Base-by-base conservation (phyloP, 2,888 invertebrate species). In the Stramonita haemastoma region DNA sequence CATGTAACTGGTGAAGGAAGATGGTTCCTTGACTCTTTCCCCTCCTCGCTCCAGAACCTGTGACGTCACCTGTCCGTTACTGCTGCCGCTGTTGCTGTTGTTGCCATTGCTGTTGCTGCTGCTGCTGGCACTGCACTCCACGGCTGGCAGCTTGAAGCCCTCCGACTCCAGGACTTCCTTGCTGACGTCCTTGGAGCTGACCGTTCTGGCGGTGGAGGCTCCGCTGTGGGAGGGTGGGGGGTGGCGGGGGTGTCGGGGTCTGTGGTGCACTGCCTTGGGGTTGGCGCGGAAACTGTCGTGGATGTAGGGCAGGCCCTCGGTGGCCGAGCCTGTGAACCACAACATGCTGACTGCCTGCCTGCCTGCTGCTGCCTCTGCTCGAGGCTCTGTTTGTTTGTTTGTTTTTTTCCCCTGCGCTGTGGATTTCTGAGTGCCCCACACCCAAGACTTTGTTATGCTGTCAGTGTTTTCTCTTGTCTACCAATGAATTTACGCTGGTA, bases 201-300 rank as follows among this genome's bases (percentile, higher is more conserved):
- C 19, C 22, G 73, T 29, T 29, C 73, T 70, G 87, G 70, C 29
- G n/a, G 87, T 29, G 17, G 19, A 13, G 11, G 22, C 19, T 36
- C 26, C 22, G 46, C 36, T 5, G 22, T 60, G 26, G 34, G 57
- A 4, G 29, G n/a, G 29, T 46, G 46, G 32, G 29, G 32, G 70
- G 0, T 34, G 87, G 6, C 26, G 87, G 5, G 26, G 29, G 13
- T 29, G 70, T 66, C 29, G 85, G 17, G 70, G 85, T 46, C 34
- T 84, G 89, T 56, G 70, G 56, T 85, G 85, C 15, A 89, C 46
- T 6, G 84, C 56, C 34, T 81, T 90, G 32, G 87, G 89, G 56
- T 66, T 81, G n/a, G 89, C 73, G 15, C 83, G 73, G 77, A 90
- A 90, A 26, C 90, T 89, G 90, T 88, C 87, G 87, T 90, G 90